These are phyloP conservation scores for Acridotheres tristis DNA, from an alignment of 2,797 vertebrate genomes.

Conservation along the genomic window DNA sequence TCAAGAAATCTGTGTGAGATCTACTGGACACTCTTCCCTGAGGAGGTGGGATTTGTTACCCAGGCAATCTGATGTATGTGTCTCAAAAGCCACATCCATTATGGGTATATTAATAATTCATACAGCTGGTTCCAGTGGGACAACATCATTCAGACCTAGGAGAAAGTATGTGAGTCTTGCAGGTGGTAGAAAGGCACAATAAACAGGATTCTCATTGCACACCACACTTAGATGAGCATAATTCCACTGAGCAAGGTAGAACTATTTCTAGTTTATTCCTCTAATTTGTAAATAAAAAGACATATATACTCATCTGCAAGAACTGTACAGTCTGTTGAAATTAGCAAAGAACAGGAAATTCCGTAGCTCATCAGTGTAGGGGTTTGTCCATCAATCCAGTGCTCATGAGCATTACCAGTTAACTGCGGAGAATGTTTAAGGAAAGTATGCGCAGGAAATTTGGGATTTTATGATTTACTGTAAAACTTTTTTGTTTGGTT, in stretches of 20 bases:
- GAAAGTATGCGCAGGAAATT: not conserved
- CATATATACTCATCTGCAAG: not conserved
- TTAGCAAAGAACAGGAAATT: not conserved
- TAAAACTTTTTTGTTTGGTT: not conserved
- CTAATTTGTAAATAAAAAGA: conserved; percentile 5
- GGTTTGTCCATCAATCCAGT: not conserved
- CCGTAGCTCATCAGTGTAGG: not conserved
- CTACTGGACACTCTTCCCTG: not conserved
- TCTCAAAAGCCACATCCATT: not conserved
- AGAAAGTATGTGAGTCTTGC: not conserved
- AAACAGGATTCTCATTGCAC: not conserved
- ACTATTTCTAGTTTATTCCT: not conserved
- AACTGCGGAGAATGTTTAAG: not conserved
- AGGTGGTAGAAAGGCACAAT: not conserved
- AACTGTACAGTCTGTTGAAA: not conserved
- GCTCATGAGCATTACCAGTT: not conserved
- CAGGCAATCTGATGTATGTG: not conserved
- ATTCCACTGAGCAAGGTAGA: not conserved
- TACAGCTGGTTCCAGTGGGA: not conserved
- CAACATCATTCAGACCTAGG: not conserved
- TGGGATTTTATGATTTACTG: not conserved
- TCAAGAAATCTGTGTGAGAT: not conserved
- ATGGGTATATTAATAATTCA: not conserved
- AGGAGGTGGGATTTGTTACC: not conserved
- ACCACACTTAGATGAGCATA: not conserved